A percentile compares a stretch with the other conserved stretches of the same genome.
These are phyloP conservation scores for Myanophis thanlyinensis DNA, from an alignment of 2,113 vertebrate genomes.

Conservation along the genomic window DNA sequence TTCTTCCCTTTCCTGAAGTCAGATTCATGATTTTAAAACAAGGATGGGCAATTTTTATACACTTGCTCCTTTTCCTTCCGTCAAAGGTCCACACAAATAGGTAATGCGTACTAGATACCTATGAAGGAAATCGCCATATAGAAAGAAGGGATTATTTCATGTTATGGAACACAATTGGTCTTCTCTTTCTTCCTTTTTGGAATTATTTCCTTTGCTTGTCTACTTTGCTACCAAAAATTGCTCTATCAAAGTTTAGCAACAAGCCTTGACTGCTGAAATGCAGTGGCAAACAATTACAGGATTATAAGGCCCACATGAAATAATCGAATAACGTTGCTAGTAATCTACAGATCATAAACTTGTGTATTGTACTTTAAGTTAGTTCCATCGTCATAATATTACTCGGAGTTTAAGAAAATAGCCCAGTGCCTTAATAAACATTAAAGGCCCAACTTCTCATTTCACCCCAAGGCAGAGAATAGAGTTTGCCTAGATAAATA, in stretches of 20 bases:
- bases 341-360: neutral
- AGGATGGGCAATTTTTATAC: neutral
- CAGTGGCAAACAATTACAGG: neutral
- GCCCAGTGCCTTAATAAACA: neutral
- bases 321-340: neutral
- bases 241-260: neutral
- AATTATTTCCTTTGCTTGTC: neutral
- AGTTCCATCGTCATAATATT: neutral
- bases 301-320: neutral
- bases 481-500: no score
- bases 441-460: neutral
- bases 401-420: neutral
- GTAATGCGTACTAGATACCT: neutral
- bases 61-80: neutral
- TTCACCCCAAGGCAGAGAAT: neutral
- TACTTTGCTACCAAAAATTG: neutral
- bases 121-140: neutral
- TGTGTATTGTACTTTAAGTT: neutral
- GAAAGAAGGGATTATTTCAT: neutral
- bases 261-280: neutral
- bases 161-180: neutral
- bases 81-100: neutral
- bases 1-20: neutral
- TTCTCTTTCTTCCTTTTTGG: neutral
- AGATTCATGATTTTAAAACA: neutral